Evolutionary conservation across 2,797 vertebrate genomes (phyloP).

Genomic region (Esox masquinongy): DNA sequence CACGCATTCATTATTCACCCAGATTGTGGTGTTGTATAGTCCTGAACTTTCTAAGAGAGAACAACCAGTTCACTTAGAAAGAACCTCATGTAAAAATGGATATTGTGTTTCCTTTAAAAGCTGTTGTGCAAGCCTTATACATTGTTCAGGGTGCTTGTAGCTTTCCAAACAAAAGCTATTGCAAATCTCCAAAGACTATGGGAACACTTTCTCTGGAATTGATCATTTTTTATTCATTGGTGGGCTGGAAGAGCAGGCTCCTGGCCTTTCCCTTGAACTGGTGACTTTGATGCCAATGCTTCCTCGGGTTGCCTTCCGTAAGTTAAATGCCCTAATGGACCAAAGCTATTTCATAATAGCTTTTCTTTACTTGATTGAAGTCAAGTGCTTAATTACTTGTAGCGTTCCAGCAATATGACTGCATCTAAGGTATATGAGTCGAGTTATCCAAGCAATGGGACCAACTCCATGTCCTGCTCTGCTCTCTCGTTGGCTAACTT

Average conservation of each 20-base stretch:
- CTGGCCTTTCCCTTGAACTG: background rate
- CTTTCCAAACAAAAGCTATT: background rate
- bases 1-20: background rate
- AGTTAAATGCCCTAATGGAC: background rate
- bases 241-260: background rate
- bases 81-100: background rate
- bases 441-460: conserved; percentile 1
- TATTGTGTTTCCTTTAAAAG: background rate
- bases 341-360: background rate
- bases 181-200: background rate
- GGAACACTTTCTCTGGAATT: background rate
- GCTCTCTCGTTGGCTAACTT: conserved; percentile 1
- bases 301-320: background rate
- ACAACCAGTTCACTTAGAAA: background rate
- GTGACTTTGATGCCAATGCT: background rate
- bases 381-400: conserved; percentile 1
- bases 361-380: background rate
- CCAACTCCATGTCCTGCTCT: background rate
- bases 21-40: background rate
- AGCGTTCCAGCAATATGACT: background rate
- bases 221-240: background rate
- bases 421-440: background rate
- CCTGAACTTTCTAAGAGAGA: background rate
- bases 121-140: background rate
- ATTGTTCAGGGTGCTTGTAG: background rate